These are phyloP conservation scores for Gymnocypris eckloni DNA, from an alignment of 2,797 vertebrate species.

Conservation along the genomic window DNA sequence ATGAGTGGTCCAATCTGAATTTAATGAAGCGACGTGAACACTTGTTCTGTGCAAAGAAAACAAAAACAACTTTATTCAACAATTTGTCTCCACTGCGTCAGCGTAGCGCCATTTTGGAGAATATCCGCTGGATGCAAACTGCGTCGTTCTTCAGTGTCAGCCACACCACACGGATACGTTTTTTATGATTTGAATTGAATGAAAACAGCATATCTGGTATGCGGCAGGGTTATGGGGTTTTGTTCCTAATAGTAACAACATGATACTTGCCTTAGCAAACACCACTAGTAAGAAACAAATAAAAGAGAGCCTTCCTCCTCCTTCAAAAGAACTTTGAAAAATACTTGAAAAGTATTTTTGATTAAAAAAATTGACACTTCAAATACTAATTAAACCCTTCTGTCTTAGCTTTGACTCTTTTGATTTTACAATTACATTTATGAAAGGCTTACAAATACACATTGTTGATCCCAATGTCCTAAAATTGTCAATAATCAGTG, in stretches of 20 bases:
- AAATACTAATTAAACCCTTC: constrained; percentile 20
- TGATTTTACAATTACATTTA: constrained; percentile 1
- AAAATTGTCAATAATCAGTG: constrained; percentile 36
- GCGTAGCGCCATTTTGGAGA: no score
- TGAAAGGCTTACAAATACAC: background rate
- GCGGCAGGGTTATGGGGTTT: background rate
- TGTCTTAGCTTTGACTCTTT: background rate
- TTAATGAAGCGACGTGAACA: no score
- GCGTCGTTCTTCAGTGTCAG: no score
- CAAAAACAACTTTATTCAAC: no score
- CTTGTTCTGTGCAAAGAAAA: no score
- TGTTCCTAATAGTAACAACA: background rate
- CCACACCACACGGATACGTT: no score
- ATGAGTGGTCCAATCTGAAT: no score
- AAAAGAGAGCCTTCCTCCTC: background rate
- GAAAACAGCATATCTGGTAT: no score
- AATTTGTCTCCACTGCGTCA: no score
- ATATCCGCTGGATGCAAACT: no score
- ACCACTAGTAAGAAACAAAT: background rate
- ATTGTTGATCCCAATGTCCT: constrained; percentile 23
- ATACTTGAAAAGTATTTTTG: background rate
- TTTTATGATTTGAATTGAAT: no score
- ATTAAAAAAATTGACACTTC: background rate
- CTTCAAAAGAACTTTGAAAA: background rate
- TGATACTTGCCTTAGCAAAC: background rate